phyloP scores from a whole-genome alignment of 2,797 vertebrate species.

The Clarias fuscus region DNA sequence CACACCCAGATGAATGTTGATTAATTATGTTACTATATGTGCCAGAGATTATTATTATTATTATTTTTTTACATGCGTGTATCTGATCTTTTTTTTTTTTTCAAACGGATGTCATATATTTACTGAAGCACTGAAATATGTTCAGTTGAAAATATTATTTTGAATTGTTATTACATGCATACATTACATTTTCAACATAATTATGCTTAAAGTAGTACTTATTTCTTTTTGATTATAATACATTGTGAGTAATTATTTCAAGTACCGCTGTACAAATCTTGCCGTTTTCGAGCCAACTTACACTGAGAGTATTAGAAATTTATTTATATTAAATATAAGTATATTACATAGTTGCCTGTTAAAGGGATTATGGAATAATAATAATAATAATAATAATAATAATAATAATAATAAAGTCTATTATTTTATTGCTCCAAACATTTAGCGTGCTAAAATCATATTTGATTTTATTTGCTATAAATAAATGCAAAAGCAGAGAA shows the following conservation, averaged over 20 bases:
- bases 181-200: not conserved
- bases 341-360: not conserved
- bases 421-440: not conserved
- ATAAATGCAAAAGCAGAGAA: not conserved
- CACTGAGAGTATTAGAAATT: not conserved
- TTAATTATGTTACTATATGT: not conserved
- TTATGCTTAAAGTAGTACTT: not conserved
- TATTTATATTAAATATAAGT: not conserved
- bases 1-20: no score
- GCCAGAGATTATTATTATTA: not conserved
- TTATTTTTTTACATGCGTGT: not conserved
- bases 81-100: not conserved
- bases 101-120: not conserved
- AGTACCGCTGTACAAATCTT: not conserved
- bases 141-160: no score
- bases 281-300: not conserved
- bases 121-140: not conserved
- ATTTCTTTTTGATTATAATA: not conserved
- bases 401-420: not conserved
- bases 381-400: no score
- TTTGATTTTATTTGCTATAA: not conserved
- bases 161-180: not conserved
- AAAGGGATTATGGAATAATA: not conserved
- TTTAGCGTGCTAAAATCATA: not conserved
- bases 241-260: not conserved